Conservation (phyloP, 1,140 invertebrate genomes). For the Tetragonula clypearis region DNA sequence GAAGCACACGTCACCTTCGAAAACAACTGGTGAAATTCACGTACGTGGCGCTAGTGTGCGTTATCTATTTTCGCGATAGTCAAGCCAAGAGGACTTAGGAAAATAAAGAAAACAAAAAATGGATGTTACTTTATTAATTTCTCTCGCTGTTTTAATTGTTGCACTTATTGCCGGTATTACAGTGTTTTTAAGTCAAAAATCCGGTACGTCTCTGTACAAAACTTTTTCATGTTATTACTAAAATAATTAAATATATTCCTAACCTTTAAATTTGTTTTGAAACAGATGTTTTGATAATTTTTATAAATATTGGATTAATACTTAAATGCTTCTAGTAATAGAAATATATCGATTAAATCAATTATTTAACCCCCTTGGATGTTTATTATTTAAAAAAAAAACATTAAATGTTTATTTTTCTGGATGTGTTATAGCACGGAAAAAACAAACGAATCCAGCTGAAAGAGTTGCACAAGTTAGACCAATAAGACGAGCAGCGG, state of each 20-base stretch:
- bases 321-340: neutral
- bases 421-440: slow-evolving; percentile 43
- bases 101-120: slow-evolving; percentile 65
- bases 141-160: slow-evolving; percentile 78
- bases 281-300: slow-evolving; percentile 52
- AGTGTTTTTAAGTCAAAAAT: slow-evolving; percentile 69
- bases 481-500: slow-evolving; percentile 71
- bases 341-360: neutral
- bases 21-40: slow-evolving; percentile 23
- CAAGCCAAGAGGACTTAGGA: neutral
- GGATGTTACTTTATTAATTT: slow-evolving; percentile 81
- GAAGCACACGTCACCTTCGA: slow-evolving; percentile 60
- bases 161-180: slow-evolving; percentile 79
- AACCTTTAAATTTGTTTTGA: slow-evolving; percentile 52
- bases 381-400: neutral
- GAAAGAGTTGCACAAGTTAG: slow-evolving; percentile 65
- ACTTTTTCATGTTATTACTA: slow-evolving; percentile 1
- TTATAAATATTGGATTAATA: neutral
- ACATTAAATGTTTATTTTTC: slow-evolving; percentile 6
- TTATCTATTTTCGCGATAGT: slow-evolving; percentile 6
- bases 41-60: slow-evolving; percentile 39
- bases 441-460: slow-evolving; percentile 57
- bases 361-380: neutral
- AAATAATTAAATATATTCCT: neutral
- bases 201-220: slow-evolving; percentile 57